Base-by-base conservation (phyloP, 1,140 invertebrate genomes). In the Cephus cinctus region DNA sequence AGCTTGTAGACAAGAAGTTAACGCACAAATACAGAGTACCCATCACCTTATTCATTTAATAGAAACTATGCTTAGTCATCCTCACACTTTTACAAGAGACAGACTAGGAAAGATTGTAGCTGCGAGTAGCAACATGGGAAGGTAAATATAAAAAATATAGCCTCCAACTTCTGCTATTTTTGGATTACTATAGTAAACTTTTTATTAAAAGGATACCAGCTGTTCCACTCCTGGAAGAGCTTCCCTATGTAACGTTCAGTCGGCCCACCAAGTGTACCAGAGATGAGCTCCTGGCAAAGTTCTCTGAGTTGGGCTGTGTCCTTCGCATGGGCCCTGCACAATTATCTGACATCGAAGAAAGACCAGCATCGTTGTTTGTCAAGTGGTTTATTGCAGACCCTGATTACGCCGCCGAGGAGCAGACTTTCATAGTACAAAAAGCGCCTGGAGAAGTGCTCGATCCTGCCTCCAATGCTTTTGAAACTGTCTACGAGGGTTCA, bases 341-440 rank as follows among this genome's bases (percentile, higher is more conserved):
- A 15, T 56, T 64, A 47, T 49, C 30, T 3, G 54, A 53, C 6
- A 54, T 64, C 11, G 52, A 56, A 12, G 59, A 64, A n/a, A 59
- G 57, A 42, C 61, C 61, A 0, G 59, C 46, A 3, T 56, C 52
- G 16, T 39, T 64, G 21, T 61, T 50, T 16, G 30, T 64, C 3
- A 64, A 54, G 38, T 64, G 61, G 61, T 38, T 56, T 9, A 39
- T 64, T 21, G 44, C 36, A 6, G 56, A 64, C 55, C 52, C 61
- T 5, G 59, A 64, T 20, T 64, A 54, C 35, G 42, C 44, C 0
- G 31, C 15, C 4, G 61, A 62, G 30, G 61, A 61, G 31, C 57
- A 64, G 19, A 54, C 30, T 19, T 64, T 56, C 32, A n/a, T 64
- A 6, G 48, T 64, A 5, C 59, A 64, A 43, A 61, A 44, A 38